Evolutionary conservation across 2,797 vertebrate genomes (phyloP).

Genomic region (Prunella strophiata): DNA sequence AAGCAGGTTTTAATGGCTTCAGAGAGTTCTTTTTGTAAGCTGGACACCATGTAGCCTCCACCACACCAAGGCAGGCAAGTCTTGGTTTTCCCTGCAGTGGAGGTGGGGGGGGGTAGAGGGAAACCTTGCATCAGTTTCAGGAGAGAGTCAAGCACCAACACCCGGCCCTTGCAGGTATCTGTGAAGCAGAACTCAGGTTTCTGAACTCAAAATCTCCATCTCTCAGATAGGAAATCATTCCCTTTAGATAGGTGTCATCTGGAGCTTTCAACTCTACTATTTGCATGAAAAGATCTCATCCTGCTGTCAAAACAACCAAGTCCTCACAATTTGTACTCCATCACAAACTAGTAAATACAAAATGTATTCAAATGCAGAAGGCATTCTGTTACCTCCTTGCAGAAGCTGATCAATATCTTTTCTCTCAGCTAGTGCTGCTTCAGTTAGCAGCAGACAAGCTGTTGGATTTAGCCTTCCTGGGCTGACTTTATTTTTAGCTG

Average conservation of each 20-base stretch:
- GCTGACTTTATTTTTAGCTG: conserved; percentile 56
- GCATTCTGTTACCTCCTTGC: background rate
- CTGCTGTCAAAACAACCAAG: conserved; percentile 15
- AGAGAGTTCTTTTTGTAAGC: background rate
- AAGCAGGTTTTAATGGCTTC: background rate
- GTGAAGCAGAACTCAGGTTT: background rate
- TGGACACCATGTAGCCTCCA: background rate
- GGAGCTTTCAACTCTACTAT: background rate
- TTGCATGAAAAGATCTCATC: background rate
- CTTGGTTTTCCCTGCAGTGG: background rate
- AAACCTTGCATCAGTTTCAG: background rate
- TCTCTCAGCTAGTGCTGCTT: background rate
- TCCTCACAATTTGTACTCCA: background rate
- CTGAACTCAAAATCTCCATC: background rate
- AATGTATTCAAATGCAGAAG: conserved; percentile 15
- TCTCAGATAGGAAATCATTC: background rate
- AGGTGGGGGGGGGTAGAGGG: background rate
- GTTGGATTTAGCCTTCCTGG: conserved; percentile 26
- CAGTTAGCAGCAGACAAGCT: conserved; percentile 35
- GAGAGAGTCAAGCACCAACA: background rate
- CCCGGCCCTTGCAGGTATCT: background rate
- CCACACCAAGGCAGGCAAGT: background rate
- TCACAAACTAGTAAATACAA: background rate
- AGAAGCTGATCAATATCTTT: conserved; percentile 25
- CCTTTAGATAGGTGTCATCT: background rate